Evolutionary conservation across 2,888 invertebrate genomes (phyloP), one percentile per base, ranked within the genome.

Genomic region (Calliopum simillimum): DNA sequence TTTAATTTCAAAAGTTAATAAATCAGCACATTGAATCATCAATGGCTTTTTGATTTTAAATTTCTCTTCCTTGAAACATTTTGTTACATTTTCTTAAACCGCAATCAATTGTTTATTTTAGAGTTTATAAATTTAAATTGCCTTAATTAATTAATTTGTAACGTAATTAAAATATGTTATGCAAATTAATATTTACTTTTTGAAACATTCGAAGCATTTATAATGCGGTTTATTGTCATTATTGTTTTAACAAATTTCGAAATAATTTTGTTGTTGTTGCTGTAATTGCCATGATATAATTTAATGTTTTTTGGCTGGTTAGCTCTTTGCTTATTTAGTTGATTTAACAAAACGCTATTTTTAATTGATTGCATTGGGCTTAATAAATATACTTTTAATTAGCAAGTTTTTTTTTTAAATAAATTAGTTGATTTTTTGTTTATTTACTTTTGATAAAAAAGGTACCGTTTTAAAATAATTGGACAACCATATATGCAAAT

Each of bases 131-230:
- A 58, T 58, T 58, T 33, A 25, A 33, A 58, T 58, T 58, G 56
- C 4, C 25, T 58, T 33, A n/a, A 25, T 58, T 33, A 33, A 33
- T 33, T 58, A 58, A 58, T 58, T 58, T 58, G 23, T 33, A 3
- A 58, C 23, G 14, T 33, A 33, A n/a, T 41, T 14, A 23, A 58
- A 33, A 56, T 25, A 41, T 41, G 8, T 23, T 14, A 58, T 65
- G 19, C 4, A 33, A 43, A 64, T 63, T 49, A 55, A 55, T 46
- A 44, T 56, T 66, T 44, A 55, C 46, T 55, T 43, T 43, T 55
- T 65, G 21, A 43, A 23, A 44, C 11, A 46, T 53, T 55, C 23
- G 5, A 53, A 44, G 55, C 53, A 25, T 66, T 55, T 66, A 56
- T 43, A 44, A 43, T 66, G 65, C 55, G 43, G 46, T 55, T 23